Evolutionary conservation across 2,113 vertebrate genomes (phyloP), one percentile per base, ranked within the genome.

Genomic region (Emydura subglobosa): DNA sequence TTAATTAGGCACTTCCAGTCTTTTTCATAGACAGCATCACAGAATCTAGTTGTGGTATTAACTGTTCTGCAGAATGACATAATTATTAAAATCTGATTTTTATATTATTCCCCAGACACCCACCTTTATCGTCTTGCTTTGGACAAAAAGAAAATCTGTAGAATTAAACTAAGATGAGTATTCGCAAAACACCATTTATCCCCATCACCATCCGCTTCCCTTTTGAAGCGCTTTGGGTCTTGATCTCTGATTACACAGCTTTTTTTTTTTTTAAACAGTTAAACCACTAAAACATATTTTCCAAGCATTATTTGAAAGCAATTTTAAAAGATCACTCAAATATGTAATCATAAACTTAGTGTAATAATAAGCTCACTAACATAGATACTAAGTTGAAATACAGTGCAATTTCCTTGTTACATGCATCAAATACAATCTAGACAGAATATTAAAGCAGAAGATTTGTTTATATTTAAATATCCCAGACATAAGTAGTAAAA

Each of bases 351-450:
- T 54, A 88, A 96, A 85, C 51, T 29, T 42, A 76, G 76, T 14
- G 54, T 76, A 76, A 19, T 2, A 3, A 87, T 55, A 72, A 96
- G 95, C 44, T 86, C 3, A 34, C 39, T 42, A 93, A 86, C 53
- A 10, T 2, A 54, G 72, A 57, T 50, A 79, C 79, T 86, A 90
- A 88, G 94, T 94, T 50, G 34, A 68, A 54, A 34, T 79, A 90
- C 51, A 0, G 47, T 85, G 68, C 79, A 90, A 94, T 96, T 95
- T 96, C 76, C 90, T 96, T 86, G 83, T 93, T 93, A 96, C 1
- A 24, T 0, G 1, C 21, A 0, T 81, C 79, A 91, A 96, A 89
- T 68, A 80, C 72, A 83, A 92, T 91, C 94, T 86, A 85, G 50
- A 59, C 44, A 82, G 87, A 90, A 82, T 88, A 93, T 74, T 81